Conservation (phyloP, 2,888 invertebrate genomes). For the Boloria euphrosyne region DNA sequence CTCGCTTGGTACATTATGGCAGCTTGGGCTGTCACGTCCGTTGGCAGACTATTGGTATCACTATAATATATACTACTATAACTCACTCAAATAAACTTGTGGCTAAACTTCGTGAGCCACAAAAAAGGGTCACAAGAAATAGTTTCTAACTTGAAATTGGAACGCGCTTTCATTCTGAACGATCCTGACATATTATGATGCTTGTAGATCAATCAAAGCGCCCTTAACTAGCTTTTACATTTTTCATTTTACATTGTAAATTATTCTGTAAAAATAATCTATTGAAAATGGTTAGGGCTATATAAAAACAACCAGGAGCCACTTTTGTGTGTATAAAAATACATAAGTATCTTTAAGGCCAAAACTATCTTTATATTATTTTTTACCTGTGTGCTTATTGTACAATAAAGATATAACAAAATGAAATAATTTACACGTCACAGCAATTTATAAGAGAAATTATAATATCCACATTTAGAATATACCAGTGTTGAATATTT, state of each 20-base stretch:
- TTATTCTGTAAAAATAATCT: slow-evolving; percentile 6
- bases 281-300: neutral
- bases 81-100: neutral
- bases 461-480: slow-evolving; percentile 1
- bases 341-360: too few relatives aligned
- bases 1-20: too few relatives aligned
- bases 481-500: slow-evolving; percentile 31
- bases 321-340: too few relatives aligned
- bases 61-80: too few relatives aligned
- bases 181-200: slow-evolving; percentile 49
- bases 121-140: slow-evolving; percentile 22
- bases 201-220: slow-evolving; percentile 48
- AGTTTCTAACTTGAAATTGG: slow-evolving; percentile 49
- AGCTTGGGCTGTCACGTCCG: too few relatives aligned
- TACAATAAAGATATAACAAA: too few relatives aligned
- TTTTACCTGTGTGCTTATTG: too few relatives aligned
- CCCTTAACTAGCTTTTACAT: slow-evolving; percentile 17
- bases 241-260: slow-evolving; percentile 13
- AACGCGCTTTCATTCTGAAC: slow-evolving; percentile 45
- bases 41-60: too few relatives aligned
- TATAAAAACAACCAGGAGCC: too few relatives aligned
- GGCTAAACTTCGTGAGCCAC: neutral
- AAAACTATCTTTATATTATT: too few relatives aligned
- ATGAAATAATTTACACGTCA: neutral
- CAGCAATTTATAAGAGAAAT: neutral